Evolutionary conservation across 2,888 invertebrate species (phyloP).

Genomic region (Amorpha juglandis): DNA sequence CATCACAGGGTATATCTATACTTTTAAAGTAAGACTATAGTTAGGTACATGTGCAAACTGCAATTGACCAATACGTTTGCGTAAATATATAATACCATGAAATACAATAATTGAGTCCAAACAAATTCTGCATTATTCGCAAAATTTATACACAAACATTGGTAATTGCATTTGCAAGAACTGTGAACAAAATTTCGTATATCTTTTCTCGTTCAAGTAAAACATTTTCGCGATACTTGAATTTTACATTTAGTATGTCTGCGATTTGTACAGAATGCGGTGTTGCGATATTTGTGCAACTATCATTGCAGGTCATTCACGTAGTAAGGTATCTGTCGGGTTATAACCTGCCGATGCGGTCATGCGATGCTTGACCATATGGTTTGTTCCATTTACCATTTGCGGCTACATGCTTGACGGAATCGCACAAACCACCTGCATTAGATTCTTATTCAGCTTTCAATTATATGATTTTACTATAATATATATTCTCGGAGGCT

Average conservation of each 20-base stretch:
- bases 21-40: not conserved
- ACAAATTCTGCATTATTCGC: not conserved
- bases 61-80: not conserved
- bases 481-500: not conserved
- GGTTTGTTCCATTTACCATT: slow-evolving; percentile 73
- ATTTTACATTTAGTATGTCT: slow-evolving; percentile 15
- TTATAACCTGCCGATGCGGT: slow-evolving; percentile 63
- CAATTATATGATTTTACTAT: not conserved
- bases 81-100: not conserved
- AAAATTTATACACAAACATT: not conserved
- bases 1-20: not conserved
- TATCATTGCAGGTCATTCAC: slow-evolving; percentile 77
- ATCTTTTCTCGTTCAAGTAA: not conserved
- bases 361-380: slow-evolving; percentile 74
- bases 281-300: slow-evolving; percentile 65
- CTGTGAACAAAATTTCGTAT: not conserved
- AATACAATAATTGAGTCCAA: not conserved
- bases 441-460: not conserved
- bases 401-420: slow-evolving; percentile 18
- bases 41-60: slow-evolving; percentile 9
- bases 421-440: slow-evolving; percentile 1
- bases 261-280: slow-evolving; percentile 33
- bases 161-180: slow-evolving; percentile 8
- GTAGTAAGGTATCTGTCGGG: slow-evolving; percentile 58
- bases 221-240: not conserved